These are phyloP conservation scores for Vombatus ursinus DNA, from an alignment of 2,113 vertebrate species.

Conservation along the genomic window DNA sequence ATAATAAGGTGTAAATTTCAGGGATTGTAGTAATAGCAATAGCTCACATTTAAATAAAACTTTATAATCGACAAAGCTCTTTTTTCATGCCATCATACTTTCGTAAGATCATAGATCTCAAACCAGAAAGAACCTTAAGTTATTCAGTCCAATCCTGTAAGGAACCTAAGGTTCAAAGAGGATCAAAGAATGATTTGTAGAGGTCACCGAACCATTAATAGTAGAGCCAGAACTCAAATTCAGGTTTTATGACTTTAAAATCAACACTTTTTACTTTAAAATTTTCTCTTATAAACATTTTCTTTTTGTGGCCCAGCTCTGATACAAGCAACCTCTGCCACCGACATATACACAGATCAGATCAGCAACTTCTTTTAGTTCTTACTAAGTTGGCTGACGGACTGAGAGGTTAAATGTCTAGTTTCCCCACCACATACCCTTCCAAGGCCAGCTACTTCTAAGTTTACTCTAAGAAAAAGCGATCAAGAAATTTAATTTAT, in stretches of 20 bases:
- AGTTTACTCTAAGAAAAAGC: background rate
- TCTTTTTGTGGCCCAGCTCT: background rate
- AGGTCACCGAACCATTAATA: background rate
- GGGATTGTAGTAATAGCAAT: too few species aligned
- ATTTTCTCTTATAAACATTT: background rate
- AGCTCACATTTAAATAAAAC: background rate
- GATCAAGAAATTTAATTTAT: background rate
- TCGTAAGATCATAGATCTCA: background rate
- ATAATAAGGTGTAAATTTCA: background rate
- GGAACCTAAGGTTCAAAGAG: too few species aligned
- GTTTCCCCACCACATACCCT: background rate
- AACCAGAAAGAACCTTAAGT: background rate
- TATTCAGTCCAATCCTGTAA: too few species aligned
- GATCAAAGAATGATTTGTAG: background rate
- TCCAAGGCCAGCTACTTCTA: background rate
- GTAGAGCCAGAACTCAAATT: background rate
- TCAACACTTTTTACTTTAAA: background rate
- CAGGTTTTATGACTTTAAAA: background rate
- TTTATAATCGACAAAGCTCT: background rate
- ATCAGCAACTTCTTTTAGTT: background rate
- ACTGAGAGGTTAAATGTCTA: background rate
- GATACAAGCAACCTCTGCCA: background rate
- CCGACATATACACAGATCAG: background rate
- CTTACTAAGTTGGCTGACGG: background rate
- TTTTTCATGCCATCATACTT: background rate